Evolutionary conservation across 2,797 vertebrate species (phyloP).

Genomic region (Sylvilagus floridanus): DNA sequence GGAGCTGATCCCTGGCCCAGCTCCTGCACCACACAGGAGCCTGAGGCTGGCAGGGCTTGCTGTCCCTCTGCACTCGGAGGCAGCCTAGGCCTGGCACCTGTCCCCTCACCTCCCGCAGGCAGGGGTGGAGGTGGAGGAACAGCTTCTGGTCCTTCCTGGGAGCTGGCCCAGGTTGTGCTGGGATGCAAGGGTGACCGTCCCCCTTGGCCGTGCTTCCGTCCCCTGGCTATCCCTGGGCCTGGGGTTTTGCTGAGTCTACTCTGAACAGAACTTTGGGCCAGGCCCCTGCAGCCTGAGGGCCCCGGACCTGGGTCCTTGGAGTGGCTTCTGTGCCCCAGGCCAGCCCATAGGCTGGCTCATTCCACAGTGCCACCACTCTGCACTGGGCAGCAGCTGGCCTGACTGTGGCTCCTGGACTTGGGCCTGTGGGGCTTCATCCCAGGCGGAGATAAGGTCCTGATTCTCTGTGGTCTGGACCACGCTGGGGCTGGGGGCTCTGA

Average conservation of each 20-base stretch:
- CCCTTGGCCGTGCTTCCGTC: neutral
- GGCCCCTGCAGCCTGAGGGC: neutral
- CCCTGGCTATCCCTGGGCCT: neutral
- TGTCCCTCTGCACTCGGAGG: too few relatives aligned
- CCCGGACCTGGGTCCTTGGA: too few relatives aligned
- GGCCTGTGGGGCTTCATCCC: neutral
- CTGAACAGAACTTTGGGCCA: neutral
- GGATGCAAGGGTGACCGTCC: neutral
- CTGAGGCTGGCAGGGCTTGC: neutral
- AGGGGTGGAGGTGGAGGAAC: too few relatives aligned
- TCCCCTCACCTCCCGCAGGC: too few relatives aligned
- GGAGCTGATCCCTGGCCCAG: too few relatives aligned
- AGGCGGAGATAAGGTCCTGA: neutral
- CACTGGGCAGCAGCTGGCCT: neutral
- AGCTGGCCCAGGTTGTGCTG: neutral
- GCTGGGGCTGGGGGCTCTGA: neutral
- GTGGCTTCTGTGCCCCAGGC: neutral
- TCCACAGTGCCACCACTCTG: neutral
- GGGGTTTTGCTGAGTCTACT: neutral
- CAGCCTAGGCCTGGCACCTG: too few relatives aligned
- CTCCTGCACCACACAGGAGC: too few relatives aligned
- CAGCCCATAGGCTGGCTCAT: neutral
- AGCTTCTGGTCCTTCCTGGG: neutral
- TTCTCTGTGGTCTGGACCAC: neutral
- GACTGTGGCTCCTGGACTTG: neutral